Conservation (phyloP, 2,888 invertebrate species). For the Caenorhabditis sp. region DNA sequence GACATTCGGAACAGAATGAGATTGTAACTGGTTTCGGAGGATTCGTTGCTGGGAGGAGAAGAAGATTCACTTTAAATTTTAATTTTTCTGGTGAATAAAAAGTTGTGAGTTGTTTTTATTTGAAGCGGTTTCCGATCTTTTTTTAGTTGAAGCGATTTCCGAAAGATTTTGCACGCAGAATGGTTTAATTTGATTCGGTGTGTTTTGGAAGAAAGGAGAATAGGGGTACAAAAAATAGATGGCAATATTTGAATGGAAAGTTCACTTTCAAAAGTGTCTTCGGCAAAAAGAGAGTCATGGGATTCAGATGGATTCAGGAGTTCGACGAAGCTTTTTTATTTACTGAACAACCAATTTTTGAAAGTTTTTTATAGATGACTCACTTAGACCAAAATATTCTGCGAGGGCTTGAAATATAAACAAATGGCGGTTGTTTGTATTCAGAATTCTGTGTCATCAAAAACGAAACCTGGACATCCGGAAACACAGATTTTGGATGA, state of each 20-base stretch:
- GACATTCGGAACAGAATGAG: neutral
- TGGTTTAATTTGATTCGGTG: neutral
- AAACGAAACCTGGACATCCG: no score
- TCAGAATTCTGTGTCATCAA: no score
- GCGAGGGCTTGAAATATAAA: no score
- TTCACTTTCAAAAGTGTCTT: constrained; percentile 5
- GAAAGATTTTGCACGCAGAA: constrained; percentile 2
- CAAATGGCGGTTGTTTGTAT: no score
- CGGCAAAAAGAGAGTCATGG: constrained; percentile 7
- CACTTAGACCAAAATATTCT: no score
- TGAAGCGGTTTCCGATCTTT: no score
- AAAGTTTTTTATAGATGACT: constrained; percentile 7
- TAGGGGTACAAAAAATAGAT: neutral
- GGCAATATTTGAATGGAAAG: constrained; percentile 10
- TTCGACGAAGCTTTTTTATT: neutral
- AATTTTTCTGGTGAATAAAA: no score
- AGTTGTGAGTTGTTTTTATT: no score
- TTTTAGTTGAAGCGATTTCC: neutral
- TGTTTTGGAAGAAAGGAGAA: neutral
- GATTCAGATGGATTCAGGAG: neutral
- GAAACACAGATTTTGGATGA: no score
- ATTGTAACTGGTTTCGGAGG: constrained; percentile 31
- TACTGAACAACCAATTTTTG: constrained; percentile 7
- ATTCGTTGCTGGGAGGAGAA: constrained; percentile 15
- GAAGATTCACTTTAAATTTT: neutral